These are phyloP conservation scores for Formica aserva DNA, from an alignment of 2,888 invertebrate genomes.

Conservation along the genomic window DNA sequence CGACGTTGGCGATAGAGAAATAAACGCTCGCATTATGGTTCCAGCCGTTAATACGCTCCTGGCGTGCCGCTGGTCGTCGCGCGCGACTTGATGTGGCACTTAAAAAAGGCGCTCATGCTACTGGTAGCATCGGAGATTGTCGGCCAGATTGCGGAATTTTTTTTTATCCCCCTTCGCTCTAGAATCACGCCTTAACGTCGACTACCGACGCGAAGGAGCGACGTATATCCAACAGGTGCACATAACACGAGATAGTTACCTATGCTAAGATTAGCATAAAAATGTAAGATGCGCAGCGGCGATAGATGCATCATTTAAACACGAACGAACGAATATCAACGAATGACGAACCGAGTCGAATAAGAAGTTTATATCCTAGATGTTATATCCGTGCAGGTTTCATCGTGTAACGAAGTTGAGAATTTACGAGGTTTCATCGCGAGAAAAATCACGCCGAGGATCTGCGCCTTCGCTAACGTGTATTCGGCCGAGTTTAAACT, in stretches of 20 bases:
- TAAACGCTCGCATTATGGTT: constrained; percentile 73
- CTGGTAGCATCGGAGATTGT: constrained; percentile 50
- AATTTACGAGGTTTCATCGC: constrained; percentile 61
- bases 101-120: constrained; percentile 49
- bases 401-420: constrained; percentile 59
- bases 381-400: constrained; percentile 52
- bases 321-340: constrained; percentile 23
- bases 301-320: constrained; percentile 9
- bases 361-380: constrained; percentile 23
- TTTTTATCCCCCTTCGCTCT: background rate
- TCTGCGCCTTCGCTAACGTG: constrained; percentile 26
- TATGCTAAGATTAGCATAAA: constrained; percentile 45
- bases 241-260: constrained; percentile 16
- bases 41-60: constrained; percentile 69
- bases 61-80: constrained; percentile 60
- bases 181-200: constrained; percentile 32
- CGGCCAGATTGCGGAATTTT: constrained; percentile 55
- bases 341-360: background rate
- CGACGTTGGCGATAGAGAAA: constrained; percentile 76
- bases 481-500: constrained; percentile 13
- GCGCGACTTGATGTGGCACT: constrained; percentile 46
- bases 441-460: constrained; percentile 26
- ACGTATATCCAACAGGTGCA: constrained; percentile 40
- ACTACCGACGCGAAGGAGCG: constrained; percentile 10
- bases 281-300: constrained; percentile 5